Base-by-base conservation (phyloP, 2,113 vertebrate species). In the Pandion haliaetus region DNA sequence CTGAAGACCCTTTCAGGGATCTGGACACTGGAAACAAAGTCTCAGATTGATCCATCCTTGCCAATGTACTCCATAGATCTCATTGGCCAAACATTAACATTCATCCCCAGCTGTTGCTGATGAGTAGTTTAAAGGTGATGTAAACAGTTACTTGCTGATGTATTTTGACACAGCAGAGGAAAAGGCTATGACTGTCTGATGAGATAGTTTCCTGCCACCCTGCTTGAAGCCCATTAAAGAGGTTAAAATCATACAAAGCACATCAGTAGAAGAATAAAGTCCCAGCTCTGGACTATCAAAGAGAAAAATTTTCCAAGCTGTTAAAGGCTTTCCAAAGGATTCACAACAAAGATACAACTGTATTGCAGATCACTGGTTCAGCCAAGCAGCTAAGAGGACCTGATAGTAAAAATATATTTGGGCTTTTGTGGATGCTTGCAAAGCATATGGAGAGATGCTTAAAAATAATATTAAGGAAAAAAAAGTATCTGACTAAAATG, bases 81-180 rank as follows among this genome's bases (percentile, higher is more conserved):
- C 45, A 54, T 8, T 40, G 17, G 6, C 14, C 54, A 70, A 74
- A 58, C 3, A 31, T 24, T 52, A 78, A 78, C 26, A 69, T 25
- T 40, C 0, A 0, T 1, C 31, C 20, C 26, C 12, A 45, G 13
- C 9, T 34, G 5, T 8, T 61, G 40, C 19, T 80, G 9, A 23
- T n/a, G 8, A 76, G 47, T 38, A 62, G 17, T 59, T 73, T 49
- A 76, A 85, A 86, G 18, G 28, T 24, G 11, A 44, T 55, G 12
- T 76, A 88, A 91, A 59, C 5, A 4, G 9, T 55, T 23, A 67
- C 24, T 45, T 59, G 9, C 21, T 85, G 29, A 49, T 44, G 23
- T 31, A n/a, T 86, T 88, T 88, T 50, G 44, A 38, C 38, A 88
- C 6, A 82, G 74, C 7, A 67, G 57, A 90, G 26, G 18, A 77